Evolutionary conservation across 1,140 invertebrate species (phyloP).

Genomic region (Aphaenogaster floridana): DNA sequence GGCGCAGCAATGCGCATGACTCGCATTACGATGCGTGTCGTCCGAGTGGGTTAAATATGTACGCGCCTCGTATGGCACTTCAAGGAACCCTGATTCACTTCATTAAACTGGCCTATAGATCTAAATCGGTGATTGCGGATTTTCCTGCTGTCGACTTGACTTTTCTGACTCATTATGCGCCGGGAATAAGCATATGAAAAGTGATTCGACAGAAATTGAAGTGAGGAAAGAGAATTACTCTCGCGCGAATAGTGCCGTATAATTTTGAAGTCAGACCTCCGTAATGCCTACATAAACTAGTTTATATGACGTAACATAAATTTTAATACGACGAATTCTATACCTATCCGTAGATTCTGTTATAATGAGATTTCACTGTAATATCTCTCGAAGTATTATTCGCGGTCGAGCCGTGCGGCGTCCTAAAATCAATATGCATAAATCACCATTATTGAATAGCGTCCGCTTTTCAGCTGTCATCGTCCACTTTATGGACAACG

Average conservation of each 20-base stretch:
- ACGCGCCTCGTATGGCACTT: conserved; percentile 8
- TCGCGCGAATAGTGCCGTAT: not conserved
- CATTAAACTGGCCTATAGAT: conserved; percentile 20
- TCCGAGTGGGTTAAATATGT: conserved; percentile 35
- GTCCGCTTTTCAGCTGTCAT: conserved; percentile 24
- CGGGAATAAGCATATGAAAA: not conserved
- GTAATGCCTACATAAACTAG: not conserved
- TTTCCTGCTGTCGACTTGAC: not conserved
- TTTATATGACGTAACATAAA: not conserved
- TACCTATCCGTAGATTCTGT: not conserved
- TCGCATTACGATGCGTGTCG: conserved; percentile 62
- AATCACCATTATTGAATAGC: conserved; percentile 34
- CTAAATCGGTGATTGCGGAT: conserved; percentile 10
- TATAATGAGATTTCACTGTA: conserved; percentile 4
- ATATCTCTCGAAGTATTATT: conserved; percentile 18
- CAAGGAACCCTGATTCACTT: conserved; percentile 57
- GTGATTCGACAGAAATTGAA: not conserved
- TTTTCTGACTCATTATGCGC: not conserved
- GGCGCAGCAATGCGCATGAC: conserved; percentile 40
- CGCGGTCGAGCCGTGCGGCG: not conserved
- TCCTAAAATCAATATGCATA: conserved; percentile 38
- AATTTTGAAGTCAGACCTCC: not conserved
- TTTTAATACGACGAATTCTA: not conserved
- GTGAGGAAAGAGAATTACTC: not conserved
- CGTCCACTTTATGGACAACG: conserved; percentile 17